Evolutionary conservation across 2,888 invertebrate species (phyloP), one percentile per base, ranked within the genome.

Genomic region (Melangyna quadrimaculata): DNA sequence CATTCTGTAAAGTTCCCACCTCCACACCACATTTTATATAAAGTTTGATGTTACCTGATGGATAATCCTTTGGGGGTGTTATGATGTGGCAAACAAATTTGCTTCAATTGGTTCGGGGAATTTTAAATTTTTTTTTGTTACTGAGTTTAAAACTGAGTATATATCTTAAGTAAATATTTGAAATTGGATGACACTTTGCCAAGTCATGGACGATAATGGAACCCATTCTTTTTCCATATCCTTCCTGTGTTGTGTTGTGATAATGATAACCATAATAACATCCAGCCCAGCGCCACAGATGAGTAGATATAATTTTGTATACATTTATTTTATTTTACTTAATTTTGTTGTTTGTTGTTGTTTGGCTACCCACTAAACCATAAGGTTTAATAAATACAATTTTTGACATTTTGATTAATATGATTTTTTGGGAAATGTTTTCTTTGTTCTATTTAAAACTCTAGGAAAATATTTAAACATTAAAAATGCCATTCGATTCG

Each of bases 21-120:
- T n/a, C 48, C 37, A 4, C n/a, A 29, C 32, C 27, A 22, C 19
- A 53, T 22, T 63, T 40, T 53, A 55, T 53, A 55, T 19, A 51
- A 78, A 48, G 63, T 72, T 78, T 32, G 57, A 72, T 61, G 57
- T 73, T 67, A 61, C 79, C 32, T 43, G 55, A 67, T 35, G 35
- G 81, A 72, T 81, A 75, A 75, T 65, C 71, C 67, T 37, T 59
- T 24, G 14, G 72, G 72, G 77, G 65, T 82, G 53, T 82, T 82
- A 61, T 61, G 61, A 45, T 51, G 67, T 73, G 69, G 61, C 59
- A 82, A 73, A 73, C 67, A 82, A 73, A 74, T 83, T 78, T 55
- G 57, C 78, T 57, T 74, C 78, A 83, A 83, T 74, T 70, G 82
- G 63, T 69, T 69, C 55, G 72, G 43, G 35, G 53, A 78, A 78